Evolutionary conservation across 2,888 invertebrate genomes (phyloP), one percentile per base, ranked within the genome.

Genomic region (Hypercompe scribonia): DNA sequence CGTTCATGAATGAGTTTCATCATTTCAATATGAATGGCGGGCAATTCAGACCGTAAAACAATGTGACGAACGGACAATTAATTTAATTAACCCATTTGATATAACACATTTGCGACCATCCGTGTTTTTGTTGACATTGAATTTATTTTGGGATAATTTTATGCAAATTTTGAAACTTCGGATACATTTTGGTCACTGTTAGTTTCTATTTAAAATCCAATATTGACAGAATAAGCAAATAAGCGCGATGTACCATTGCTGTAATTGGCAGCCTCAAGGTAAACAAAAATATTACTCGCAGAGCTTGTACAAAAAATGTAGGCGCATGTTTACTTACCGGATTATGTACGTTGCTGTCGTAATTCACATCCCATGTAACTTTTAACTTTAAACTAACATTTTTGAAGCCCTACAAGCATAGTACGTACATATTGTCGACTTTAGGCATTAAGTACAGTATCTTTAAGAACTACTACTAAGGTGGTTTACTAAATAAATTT

Each of bases 41-140:
- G 86, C 87, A 93, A 93, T 93, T 92, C 87, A 91, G 94, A 94
- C 92, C 94, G 93, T 92, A 92, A 93, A 88, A 91, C 91, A 93
- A 91, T 91, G 81, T 88, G 87, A 87, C 89, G 87, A 87, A 86
- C 87, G 86, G 84, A 85, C 88, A 90, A 88, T 90, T 89, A 90
- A 67, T 66, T 73, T 61, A 73, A 50, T 64, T 72, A 70, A 72
- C 84, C 80, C 81, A 79, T 77, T 75, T 75, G 72, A 75, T 75
- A 71, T 42, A 64, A 63, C 81, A 61, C 28, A 61, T 61, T 31
- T 61, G 61, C 18, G 7, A 84, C 81, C 84, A 83, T 83, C 84
- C 82, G 84, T 81, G 81, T 86, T 79, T 78, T 70, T 77, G 75
- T 81, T 82, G 77, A 78, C 77, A 82, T 81, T 83, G 28, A 77